Base-by-base conservation (phyloP, 2,888 invertebrate species). In the Phyllotreta cruciferae region DNA sequence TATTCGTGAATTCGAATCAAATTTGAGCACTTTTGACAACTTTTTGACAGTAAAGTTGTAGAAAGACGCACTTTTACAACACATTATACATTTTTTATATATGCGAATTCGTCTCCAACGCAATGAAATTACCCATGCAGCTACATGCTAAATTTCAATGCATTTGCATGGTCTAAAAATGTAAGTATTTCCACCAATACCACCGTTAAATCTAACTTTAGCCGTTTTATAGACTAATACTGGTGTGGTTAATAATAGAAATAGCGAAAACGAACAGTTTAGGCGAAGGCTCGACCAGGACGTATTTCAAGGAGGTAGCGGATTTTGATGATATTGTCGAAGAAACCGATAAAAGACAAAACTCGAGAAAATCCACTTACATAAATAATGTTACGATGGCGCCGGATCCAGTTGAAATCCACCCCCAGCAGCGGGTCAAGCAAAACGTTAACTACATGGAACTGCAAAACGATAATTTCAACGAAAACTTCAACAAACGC, bases 271-370 rank as follows among this genome's bases (percentile, higher is more conserved):
- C 50, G 36, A 45, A 54, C 55, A 63, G 55, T 57, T 50, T 53
- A 44, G 60, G 49, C 13, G 52, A 57, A 56, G 64, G 54, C 57
- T 60, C 66, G 37, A 61, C 62, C 13, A 66, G 65, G 47, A 62
- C 60, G 34, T 56, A 55, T 56, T 60, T 66, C 37, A 68, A 71
- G 41, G 62, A 70, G 14, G 69, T 73, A 14, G 67, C 71, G 3
- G 72, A 73, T 63, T 73, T 73, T 53, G 61, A 72, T 47, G 71
- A 69, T 49, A 70, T 73, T 41, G 62, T 72, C 42, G 73, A 72
- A 47, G 62, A 56, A n/a, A 52, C 45, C 6, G 45, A 63, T 41
- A 47, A 47, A 10, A 1, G 37, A 38, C 13, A 11, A 6, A 38
- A 52, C 6, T 13, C 36, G 8, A 52, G 10, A 37, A 9, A 52